Conservation (phyloP, 2,888 invertebrate species). For the Lydus trimaculatus region DNA sequence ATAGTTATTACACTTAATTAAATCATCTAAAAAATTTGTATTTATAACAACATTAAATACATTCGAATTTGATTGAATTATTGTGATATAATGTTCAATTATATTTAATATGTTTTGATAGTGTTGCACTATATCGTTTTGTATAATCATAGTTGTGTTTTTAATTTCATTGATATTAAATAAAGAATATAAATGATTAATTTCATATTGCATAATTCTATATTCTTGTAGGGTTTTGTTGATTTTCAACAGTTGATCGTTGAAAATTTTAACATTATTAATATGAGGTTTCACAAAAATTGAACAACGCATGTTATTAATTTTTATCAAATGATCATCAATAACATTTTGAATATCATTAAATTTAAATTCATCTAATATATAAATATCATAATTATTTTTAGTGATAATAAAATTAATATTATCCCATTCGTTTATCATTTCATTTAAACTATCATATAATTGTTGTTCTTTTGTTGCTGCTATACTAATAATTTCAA, state of each 20-base stretch:
- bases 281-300: conserved; percentile 85
- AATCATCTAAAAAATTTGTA: conserved; percentile 69
- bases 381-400: conserved; percentile 72
- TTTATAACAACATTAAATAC: conserved; percentile 69
- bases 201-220: conserved; percentile 80
- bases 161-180: conserved; percentile 81
- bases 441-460: conserved; percentile 74
- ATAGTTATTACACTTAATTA: conserved; percentile 69
- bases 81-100: conserved; percentile 37
- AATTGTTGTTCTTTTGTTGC: conserved; percentile 80
- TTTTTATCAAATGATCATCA: conserved; percentile 82
- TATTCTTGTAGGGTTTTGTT: conserved; percentile 77
- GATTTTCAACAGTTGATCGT: conserved; percentile 70
- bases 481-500: conserved; percentile 80
- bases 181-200: conserved; percentile 82
- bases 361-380: conserved; percentile 73
- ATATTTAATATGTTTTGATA: conserved; percentile 42
- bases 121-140: conserved; percentile 56
- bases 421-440: conserved; percentile 79
- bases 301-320: conserved; percentile 82
- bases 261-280: conserved; percentile 71
- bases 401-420: conserved; percentile 70
- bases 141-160: conserved; percentile 61
- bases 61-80: conserved; percentile 65
- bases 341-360: conserved; percentile 79